Evolutionary conservation across 1,140 invertebrate genomes (phyloP).

Genomic region (Fopius arisanus): DNA sequence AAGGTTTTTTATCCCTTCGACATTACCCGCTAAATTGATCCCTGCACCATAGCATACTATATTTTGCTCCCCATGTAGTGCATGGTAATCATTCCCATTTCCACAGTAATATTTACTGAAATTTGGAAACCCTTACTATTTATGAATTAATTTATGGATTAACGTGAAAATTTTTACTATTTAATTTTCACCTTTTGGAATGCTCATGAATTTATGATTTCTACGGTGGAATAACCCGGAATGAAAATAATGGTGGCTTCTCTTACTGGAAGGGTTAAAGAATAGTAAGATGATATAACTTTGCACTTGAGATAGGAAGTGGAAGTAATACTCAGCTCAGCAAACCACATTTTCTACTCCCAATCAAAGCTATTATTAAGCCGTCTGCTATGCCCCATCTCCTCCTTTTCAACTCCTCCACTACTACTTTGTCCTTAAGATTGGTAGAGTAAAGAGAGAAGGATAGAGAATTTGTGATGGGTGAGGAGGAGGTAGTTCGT

Average conservation of each 20-base stretch:
- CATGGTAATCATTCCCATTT: too few relatives aligned
- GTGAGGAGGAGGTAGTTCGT: slow-evolving; percentile 16
- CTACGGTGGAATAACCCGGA: not conserved
- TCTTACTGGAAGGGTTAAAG: not conserved
- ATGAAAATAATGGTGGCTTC: not conserved
- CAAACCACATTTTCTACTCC: slow-evolving; percentile 55
- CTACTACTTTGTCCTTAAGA: slow-evolving; percentile 47
- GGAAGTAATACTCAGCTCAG: slow-evolving; percentile 43
- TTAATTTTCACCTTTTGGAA: too few relatives aligned
- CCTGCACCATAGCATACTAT: too few relatives aligned
- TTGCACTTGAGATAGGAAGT: not conserved
- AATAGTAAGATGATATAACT: not conserved
- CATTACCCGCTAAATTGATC: too few relatives aligned
- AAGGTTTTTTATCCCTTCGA: too few relatives aligned
- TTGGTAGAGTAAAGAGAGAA: not conserved
- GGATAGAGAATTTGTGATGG: not conserved
- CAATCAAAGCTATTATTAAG: slow-evolving; percentile 63
- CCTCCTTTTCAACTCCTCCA: slow-evolving; percentile 15
- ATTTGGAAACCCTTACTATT: too few relatives aligned
- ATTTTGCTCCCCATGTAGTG: too few relatives aligned
- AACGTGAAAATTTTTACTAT: too few relatives aligned
- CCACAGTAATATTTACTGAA: too few relatives aligned
- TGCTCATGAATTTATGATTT: not conserved
- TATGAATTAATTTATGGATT: too few relatives aligned
- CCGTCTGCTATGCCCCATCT: slow-evolving; percentile 49